These are phyloP conservation scores for Potamilus streckersoni DNA, from an alignment of 1,140 invertebrate genomes.

Conservation along the genomic window DNA sequence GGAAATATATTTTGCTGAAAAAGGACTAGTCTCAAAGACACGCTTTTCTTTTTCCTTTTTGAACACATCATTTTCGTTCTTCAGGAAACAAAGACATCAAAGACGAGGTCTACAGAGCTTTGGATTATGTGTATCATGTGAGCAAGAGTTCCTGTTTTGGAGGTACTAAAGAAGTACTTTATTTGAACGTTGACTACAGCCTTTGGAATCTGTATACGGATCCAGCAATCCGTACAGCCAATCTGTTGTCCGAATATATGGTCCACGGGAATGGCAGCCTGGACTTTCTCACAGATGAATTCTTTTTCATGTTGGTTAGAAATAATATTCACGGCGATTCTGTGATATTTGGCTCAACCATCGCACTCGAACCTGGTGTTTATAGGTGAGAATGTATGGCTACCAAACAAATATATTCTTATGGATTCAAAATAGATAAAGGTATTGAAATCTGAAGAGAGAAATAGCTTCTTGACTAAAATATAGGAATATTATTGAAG, in stretches of 20 bases:
- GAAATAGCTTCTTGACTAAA: too few relatives aligned
- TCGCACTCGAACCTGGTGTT: slow-evolving; percentile 65
- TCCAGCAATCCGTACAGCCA: slow-evolving; percentile 92
- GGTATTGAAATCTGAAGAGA: too few relatives aligned
- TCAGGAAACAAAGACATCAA: too few relatives aligned
- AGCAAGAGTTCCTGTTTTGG: slow-evolving; percentile 36
- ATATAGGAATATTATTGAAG: too few relatives aligned
- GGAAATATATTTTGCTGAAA: too few relatives aligned
- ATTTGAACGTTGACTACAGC: slow-evolving; percentile 49
- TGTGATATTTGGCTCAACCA: slow-evolving; percentile 91
- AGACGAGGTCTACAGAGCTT: slow-evolving; percentile 13
- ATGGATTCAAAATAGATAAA: too few relatives aligned
- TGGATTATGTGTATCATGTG: slow-evolving; percentile 54
- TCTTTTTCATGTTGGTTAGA: slow-evolving; percentile 87
- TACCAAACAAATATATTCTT: neutral
- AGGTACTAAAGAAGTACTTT: slow-evolving; percentile 53
- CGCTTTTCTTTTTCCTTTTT: too few relatives aligned
- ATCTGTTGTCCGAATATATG: slow-evolving; percentile 80
- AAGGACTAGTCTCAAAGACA: too few relatives aligned
- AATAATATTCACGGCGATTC: slow-evolving; percentile 94
- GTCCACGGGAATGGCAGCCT: slow-evolving; percentile 21
- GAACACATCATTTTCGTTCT: too few relatives aligned
- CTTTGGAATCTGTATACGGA: slow-evolving; percentile 73
- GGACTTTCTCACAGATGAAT: slow-evolving; percentile 78
- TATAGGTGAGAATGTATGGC: slow-evolving; percentile 19